phyloP scores from a whole-genome alignment of 2,113 vertebrate species.

The Nematolebias whitei region DNA sequence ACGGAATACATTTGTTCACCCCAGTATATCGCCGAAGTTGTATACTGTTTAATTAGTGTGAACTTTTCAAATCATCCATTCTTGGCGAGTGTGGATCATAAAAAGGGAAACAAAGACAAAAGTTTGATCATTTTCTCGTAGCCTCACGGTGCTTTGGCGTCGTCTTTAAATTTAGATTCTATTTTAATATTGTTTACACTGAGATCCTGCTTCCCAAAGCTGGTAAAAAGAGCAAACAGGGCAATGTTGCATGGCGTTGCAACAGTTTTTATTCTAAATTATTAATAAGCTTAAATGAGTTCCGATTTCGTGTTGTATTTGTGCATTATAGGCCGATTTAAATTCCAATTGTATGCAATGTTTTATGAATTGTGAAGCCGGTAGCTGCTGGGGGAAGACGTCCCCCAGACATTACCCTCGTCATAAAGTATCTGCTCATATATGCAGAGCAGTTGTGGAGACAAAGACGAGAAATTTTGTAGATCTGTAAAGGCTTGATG shows the following conservation, averaged over 20 bases:
- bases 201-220: conserved; percentile 34
- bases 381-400: conserved; percentile 46
- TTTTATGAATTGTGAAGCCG: conserved; percentile 64
- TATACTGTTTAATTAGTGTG: conserved; percentile 63
- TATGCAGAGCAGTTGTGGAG: conserved; percentile 48
- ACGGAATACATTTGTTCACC: conserved; percentile 35
- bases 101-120: conserved; percentile 48
- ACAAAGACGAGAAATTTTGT: conserved; percentile 56
- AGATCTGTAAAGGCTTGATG: conserved; percentile 47
- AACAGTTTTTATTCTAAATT: conserved; percentile 55
- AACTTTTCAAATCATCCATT: conserved; percentile 69
- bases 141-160: conserved; percentile 11
- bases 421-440: conserved; percentile 46
- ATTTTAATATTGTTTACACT: conserved; percentile 42
- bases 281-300: conserved; percentile 54
- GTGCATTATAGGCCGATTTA: conserved; percentile 44
- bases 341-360: conserved; percentile 56
- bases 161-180: conserved; percentile 37
- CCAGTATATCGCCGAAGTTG: conserved; percentile 39
- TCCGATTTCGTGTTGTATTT: conserved; percentile 35
- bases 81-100: conserved; percentile 52
- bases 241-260: conserved; percentile 43
- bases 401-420: conserved; percentile 50
- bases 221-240: conserved; percentile 47
- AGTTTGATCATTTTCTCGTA: conserved; percentile 45